Conservation (phyloP, 2,113 vertebrate species). For the Coryphaenoides rupestris region DNA sequence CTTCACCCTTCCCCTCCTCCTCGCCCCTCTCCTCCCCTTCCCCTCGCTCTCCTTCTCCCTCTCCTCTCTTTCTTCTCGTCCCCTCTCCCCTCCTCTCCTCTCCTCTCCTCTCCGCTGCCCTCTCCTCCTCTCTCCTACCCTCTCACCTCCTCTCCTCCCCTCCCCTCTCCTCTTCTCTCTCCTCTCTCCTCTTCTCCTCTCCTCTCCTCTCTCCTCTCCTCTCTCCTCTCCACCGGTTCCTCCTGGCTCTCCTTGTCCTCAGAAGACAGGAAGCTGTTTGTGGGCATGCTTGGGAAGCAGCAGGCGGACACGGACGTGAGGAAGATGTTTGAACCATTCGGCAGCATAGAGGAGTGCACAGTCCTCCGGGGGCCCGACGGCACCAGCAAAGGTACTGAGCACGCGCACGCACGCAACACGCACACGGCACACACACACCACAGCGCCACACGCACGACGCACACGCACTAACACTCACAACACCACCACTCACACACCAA, state of each 20-base stretch:
- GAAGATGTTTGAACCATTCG: conserved; percentile 92
- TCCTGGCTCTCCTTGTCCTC: conserved; percentile 68
- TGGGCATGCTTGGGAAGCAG: conserved; percentile 94
- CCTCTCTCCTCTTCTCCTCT: conserved; percentile 18
- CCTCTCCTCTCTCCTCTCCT: conserved; percentile 14
- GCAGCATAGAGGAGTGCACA: conserved; percentile 95
- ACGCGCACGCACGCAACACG: neutral
- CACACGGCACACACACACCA: neutral
- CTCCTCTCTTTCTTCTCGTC: conserved; percentile 10
- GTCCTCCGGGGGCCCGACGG: conserved; percentile 94
- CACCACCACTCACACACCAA: neutral
- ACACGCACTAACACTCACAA: no score
- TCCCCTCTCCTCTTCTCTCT: conserved; percentile 13
- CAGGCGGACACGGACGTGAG: conserved; percentile 90
- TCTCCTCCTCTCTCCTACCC: conserved; percentile 19
- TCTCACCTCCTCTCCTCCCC: conserved; percentile 19
- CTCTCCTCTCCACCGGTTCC: conserved; percentile 29
- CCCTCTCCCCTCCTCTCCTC: conserved; percentile 22
- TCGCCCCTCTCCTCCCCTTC: conserved; percentile 9
- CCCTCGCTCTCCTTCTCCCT: neutral
- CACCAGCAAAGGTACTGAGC: conserved; percentile 90
- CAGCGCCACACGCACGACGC: no score
- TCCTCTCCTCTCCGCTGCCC: conserved; percentile 61
- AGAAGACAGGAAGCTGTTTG: conserved; percentile 98
- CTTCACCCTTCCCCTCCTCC: no score